Evolutionary conservation across 2,797 vertebrate genomes (phyloP).

Genomic region (Halcyon chelicuti): DNA sequence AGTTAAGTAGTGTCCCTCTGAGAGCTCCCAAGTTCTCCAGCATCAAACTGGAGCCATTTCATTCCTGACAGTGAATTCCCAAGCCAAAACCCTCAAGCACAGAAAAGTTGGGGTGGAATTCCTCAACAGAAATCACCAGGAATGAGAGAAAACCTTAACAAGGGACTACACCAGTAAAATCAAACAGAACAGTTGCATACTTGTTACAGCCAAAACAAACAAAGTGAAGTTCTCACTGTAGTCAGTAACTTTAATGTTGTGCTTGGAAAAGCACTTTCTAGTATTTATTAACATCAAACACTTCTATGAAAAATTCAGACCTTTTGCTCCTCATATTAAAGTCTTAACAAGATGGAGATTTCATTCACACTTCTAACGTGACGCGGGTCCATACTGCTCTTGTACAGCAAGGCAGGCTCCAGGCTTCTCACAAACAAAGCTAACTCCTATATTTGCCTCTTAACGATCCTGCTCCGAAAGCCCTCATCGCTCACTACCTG

Average conservation of each 20-base stretch:
- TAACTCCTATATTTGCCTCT: background rate
- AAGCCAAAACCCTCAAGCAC: background rate
- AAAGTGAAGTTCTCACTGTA: background rate
- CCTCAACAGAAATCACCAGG: background rate
- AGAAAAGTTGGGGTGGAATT: background rate
- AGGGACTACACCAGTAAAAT: background rate
- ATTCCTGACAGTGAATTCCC: background rate
- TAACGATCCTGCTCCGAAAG: background rate
- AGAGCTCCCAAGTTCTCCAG: background rate
- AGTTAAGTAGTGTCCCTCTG: background rate
- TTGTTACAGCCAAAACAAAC: background rate
- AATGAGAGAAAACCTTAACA: background rate
- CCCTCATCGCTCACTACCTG: fast-evolving
- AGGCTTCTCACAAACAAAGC: background rate
- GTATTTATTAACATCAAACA: background rate
- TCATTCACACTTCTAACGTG: fast-evolving
- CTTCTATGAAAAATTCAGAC: background rate
- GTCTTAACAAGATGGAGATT: background rate
- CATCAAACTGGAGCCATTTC: background rate
- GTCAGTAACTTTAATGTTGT: background rate
- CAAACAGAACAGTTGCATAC: background rate
- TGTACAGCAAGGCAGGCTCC: background rate
- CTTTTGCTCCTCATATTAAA: background rate
- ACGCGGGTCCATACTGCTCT: background rate
- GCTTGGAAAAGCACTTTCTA: background rate